phyloP scores from a whole-genome alignment of 64 coral and sea anemone genomes.

The Montipora capricornis region DNA sequence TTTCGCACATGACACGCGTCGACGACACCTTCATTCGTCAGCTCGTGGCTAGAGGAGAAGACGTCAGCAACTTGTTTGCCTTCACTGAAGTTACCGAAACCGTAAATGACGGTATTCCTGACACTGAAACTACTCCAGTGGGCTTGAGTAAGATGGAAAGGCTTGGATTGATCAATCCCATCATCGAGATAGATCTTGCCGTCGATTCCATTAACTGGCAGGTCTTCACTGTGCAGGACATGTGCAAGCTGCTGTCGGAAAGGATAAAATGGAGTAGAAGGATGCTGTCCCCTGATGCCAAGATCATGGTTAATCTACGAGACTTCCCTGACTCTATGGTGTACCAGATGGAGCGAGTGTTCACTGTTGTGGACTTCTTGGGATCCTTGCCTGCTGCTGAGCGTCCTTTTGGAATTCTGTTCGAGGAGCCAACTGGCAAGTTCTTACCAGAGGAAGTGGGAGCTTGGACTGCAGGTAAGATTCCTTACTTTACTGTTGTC shows the following conservation, averaged over 20 bases:
- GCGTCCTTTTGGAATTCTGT: conserved; percentile 63
- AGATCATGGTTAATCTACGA: conserved; percentile 56
- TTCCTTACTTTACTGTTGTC: no score
- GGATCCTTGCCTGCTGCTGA: conserved; percentile 22
- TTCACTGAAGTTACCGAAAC: not conserved
- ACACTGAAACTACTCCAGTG: conserved; percentile 17
- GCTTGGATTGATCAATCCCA: conserved; percentile 50
- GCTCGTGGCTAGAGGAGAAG: not conserved
- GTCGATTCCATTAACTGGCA: conserved; percentile 46
- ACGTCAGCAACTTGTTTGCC: not conserved
- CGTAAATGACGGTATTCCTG: not conserved
- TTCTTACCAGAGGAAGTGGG: conserved; percentile 74
- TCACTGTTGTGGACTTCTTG: conserved; percentile 29
- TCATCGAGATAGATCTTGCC: conserved; percentile 45
- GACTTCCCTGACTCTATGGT: conserved; percentile 53
- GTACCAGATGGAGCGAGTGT: conserved; percentile 21
- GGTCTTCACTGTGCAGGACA: not conserved
- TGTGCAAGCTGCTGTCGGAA: not conserved
- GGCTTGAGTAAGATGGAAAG: conserved; percentile 41
- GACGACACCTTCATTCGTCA: not conserved
- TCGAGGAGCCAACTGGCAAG: not conserved
- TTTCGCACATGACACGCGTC: not conserved
- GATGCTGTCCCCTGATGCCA: conserved; percentile 46
- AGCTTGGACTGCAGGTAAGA: conserved; percentile 52
- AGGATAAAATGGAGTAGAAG: conserved; percentile 40